These are phyloP conservation scores for Spilogale gracilis DNA, from an alignment of 2,113 vertebrate genomes.

Conservation along the genomic window DNA sequence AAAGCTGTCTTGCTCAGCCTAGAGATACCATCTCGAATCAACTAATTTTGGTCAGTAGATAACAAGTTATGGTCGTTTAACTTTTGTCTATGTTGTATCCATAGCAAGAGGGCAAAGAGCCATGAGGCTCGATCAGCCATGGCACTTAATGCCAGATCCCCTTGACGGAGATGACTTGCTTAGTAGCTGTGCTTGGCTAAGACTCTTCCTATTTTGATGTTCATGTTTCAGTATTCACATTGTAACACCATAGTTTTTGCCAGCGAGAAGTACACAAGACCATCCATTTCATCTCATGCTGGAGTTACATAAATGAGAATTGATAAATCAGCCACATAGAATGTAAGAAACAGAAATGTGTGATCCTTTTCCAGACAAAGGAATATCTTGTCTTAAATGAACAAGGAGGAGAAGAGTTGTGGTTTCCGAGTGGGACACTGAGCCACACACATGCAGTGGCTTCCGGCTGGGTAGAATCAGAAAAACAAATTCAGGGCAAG, in stretches of 20 bases:
- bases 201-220: not conserved
- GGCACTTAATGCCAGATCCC: rapidly evolving
- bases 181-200: not conserved
- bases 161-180: not conserved
- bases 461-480: not conserved
- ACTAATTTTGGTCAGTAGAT: constrained; percentile 8
- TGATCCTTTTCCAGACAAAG: not conserved
- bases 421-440: not conserved
- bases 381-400: not conserved
- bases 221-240: not conserved
- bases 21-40: constrained; percentile 38
- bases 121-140: not conserved
- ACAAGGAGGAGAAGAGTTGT: not conserved
- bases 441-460: not conserved
- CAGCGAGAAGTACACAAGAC: not conserved
- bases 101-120: not conserved
- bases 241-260: not conserved
- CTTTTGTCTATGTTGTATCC: not conserved
- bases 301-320: not conserved
- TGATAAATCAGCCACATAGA: not conserved
- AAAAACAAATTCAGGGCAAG: not conserved
- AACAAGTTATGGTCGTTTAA: constrained; percentile 37
- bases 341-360: not conserved
- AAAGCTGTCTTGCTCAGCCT: constrained; percentile 44
- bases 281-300: not conserved